phyloP scores from a whole-genome alignment of 64 coral and sea anemone species.

The Porites australiensis region DNA sequence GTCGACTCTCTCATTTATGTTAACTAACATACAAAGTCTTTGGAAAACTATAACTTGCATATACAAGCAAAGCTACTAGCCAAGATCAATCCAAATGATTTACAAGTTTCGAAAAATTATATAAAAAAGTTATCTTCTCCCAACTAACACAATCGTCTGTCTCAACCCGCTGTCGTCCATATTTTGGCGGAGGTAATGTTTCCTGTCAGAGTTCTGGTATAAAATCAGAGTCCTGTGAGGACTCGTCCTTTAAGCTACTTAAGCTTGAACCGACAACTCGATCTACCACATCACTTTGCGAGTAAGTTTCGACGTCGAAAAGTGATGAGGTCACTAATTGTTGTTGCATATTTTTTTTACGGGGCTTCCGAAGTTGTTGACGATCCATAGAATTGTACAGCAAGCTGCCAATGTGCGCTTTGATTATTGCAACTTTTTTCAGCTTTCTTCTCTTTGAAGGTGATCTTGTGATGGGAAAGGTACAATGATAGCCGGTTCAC shows the following conservation, averaged over 20 bases:
- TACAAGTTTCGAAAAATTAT: slow-evolving; percentile 33
- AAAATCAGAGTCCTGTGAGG: background rate
- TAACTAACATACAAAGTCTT: slow-evolving; percentile 27
- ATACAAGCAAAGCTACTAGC: slow-evolving; percentile 52
- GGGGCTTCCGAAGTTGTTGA: background rate
- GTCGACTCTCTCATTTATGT: slow-evolving; percentile 38
- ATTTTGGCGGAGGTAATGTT: slow-evolving; percentile 47
- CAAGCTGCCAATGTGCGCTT: no score
- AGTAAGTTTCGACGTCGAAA: slow-evolving; percentile 36
- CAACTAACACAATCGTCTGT: slow-evolving; percentile 42
- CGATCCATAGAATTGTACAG: no score
- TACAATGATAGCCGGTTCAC: no score
- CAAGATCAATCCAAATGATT: slow-evolving; percentile 52
- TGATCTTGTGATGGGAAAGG: no score
- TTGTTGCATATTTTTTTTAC: slow-evolving; percentile 40
- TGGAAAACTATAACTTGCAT: slow-evolving; percentile 45
- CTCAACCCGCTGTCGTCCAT: slow-evolving; percentile 25
- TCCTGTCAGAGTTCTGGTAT: slow-evolving; percentile 31
- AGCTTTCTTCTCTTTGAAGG: no score
- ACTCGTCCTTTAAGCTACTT: slow-evolving; percentile 1
- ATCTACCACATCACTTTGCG: slow-evolving; percentile 32
- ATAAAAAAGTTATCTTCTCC: slow-evolving; percentile 38
- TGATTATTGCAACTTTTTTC: no score
- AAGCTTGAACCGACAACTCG: slow-evolving; percentile 48
- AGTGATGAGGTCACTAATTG: slow-evolving; percentile 24